Evolutionary conservation across 1,140 invertebrate species (phyloP), one percentile per base, ranked within the genome.

Genomic region (Metopolophium dirhodum): DNA sequence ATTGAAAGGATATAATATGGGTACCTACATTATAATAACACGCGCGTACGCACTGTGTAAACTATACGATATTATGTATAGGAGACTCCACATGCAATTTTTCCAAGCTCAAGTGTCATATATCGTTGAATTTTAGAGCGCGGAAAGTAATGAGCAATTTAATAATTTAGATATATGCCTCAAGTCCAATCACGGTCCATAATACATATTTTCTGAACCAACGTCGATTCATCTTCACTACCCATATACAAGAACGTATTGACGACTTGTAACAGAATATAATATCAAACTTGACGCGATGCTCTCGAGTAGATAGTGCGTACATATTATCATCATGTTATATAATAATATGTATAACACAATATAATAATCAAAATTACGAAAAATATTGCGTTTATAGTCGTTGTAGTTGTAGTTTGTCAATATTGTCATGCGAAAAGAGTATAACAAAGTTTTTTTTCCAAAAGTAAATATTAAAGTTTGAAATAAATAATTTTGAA

Each of bases 141-240:
- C 18, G 57, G 2, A 90, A 68, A 90, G 54, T 90, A 90, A 90
- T 90, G 89, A 90, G 57, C 23, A 90, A 90, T 68, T 90, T 90
- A 90, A 90, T 90, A 90, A 90, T 90, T 90, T 68, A 90, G 37
- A 47, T 9, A 45, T 8, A 37, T 54, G 22, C 22, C 51, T 83
- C 6, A 8, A 85, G 37, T n/a, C 89, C 89, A 68, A 90, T 68
- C 23, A n/a, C 41, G 7, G 37, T 11, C 26, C 54, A 61, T 90
- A 68, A 90, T 45, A 90, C 57, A 68, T 90, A 54, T 54, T 54
- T 68, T 90, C 30, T 57, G 41, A 45, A 68, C 37, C 11, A 6
- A 68, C 7, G 89, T 68, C 89, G 26, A 68, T 90, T 90, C 14
- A 68, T 90, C 54, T 90, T 68, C 26, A 20, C 26, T 45, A 23